A percentile compares a stretch with the other conserved stretches of the same genome.
phyloP scores from a whole-genome alignment of 2,888 invertebrate species.

The Papilio protenor region DNA sequence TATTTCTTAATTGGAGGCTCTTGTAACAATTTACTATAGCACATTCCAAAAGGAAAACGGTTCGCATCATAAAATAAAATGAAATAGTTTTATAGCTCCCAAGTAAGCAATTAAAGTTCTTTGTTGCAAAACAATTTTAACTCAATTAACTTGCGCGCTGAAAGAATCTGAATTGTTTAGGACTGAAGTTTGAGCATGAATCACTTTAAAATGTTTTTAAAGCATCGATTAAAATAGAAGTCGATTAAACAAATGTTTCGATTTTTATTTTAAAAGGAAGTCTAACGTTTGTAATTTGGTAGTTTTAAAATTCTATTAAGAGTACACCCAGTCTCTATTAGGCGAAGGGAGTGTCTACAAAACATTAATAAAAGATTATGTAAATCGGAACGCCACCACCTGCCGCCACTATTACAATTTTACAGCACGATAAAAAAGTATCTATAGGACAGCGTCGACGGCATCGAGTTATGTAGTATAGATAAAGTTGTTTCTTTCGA shows the following conservation, averaged over 20 bases:
- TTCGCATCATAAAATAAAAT: constrained; percentile 10
- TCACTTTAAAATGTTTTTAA: constrained; percentile 21
- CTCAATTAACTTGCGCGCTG: constrained; percentile 22
- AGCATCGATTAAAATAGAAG: constrained; percentile 23
- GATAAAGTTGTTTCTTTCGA: constrained; percentile 25
- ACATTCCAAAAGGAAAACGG: constrained; percentile 5
- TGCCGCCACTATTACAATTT: constrained; percentile 42
- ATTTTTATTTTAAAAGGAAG: not conserved
- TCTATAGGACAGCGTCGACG: constrained; percentile 25
- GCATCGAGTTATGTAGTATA: not conserved
- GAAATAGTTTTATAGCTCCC: constrained; percentile 20
- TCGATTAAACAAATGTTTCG: constrained; percentile 2
- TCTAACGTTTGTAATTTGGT: constrained; percentile 12
- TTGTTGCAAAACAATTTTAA: constrained; percentile 30
- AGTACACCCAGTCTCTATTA: not conserved
- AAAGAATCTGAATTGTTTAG: constrained; percentile 18
- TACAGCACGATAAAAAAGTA: constrained; percentile 41
- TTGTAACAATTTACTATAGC: not conserved
- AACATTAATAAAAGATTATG: constrained; percentile 43
- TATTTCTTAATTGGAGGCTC: constrained; percentile 1
- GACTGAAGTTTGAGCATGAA: constrained; percentile 1
- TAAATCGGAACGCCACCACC: constrained; percentile 40
- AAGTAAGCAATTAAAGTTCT: constrained; percentile 21
- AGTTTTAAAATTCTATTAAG: constrained; percentile 14
- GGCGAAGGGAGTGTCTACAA: constrained; percentile 26